phyloP scores from a whole-genome alignment of 2,888 invertebrate genomes.

The Catocala sponsa region DNA sequence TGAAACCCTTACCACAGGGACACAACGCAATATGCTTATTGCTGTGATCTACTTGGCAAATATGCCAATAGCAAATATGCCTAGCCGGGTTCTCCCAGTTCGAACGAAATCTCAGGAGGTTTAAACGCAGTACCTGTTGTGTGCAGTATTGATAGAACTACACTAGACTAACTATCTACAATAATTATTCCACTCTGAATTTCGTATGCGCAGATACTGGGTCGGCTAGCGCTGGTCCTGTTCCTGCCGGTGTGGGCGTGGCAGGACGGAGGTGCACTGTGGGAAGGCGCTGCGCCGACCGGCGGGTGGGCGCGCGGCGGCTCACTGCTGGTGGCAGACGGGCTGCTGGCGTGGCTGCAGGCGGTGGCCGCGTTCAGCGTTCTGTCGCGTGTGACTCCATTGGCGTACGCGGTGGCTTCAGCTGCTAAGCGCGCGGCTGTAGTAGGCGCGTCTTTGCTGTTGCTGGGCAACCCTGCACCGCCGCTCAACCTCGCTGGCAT shows the following conservation, averaged over 20 bases:
- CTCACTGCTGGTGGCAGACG: constrained; percentile 88
- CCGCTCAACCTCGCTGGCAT: constrained; percentile 95
- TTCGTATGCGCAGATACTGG: constrained; percentile 76
- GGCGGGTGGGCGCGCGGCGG: constrained; percentile 42
- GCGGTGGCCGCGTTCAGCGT: constrained; percentile 98
- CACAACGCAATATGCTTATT: too few relatives aligned
- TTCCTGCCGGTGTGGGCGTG: constrained; percentile 94
- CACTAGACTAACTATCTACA: too few relatives aligned
- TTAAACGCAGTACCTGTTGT: too few relatives aligned
- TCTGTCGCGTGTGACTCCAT: constrained; percentile 96
- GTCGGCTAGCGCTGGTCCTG: constrained; percentile 92
- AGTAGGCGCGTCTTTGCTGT: constrained; percentile 95
- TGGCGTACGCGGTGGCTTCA: constrained; percentile 98
- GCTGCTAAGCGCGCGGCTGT: constrained; percentile 98
- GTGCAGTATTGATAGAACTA: too few relatives aligned
- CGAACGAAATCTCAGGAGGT: too few relatives aligned
- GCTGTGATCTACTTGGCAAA: too few relatives aligned
- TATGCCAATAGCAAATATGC: too few relatives aligned
- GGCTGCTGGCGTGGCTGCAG: constrained; percentile 97
- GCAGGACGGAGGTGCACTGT: constrained; percentile 55
- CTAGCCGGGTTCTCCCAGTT: too few relatives aligned
- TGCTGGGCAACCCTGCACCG: constrained; percentile 97
- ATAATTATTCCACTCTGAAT: too few relatives aligned
- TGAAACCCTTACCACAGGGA: too few relatives aligned
- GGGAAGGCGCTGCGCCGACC: constrained; percentile 48